Base-by-base conservation (phyloP, 1,140 invertebrate species). In the Capitella teleta region DNA sequence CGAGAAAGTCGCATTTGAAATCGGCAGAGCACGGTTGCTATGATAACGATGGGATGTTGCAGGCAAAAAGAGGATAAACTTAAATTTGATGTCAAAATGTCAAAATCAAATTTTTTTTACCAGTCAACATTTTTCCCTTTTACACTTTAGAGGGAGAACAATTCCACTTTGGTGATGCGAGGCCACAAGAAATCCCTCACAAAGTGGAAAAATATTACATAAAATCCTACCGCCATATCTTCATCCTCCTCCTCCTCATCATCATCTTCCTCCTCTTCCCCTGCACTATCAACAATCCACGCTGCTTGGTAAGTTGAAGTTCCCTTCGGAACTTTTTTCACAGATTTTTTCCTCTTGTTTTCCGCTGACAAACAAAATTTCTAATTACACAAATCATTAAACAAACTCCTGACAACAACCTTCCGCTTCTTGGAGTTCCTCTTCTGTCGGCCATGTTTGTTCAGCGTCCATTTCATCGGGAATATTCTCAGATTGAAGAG, bases 301-400 rank as follows among this genome's bases (percentile, higher is more conserved):
- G 90, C 84, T 21, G 92, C 88, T 74, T 98, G 94, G 72, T 98
- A 98, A 47, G 87, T 86, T 12, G 91, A 96, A 62, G 87, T 90
- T 34, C 93, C 93, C 73, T 91, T 89, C 0, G 90, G 91, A 23
- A 95, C 83, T 61, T 79, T 82, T 64, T 90, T 90, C 0, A 83
- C 73, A 47, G 79, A 75, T 67, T 81, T 82, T 49, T 58, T 60
- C 38, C 25, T 40, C 38, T 40, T 24, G 8, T 19, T 40, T 3
- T 6, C 38, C 6, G 38, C 38, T 40, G 38, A 40, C 32, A 34
- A 34, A 1, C 32, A 34, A 34, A 34, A 0, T 12, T 12, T 34
- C 16, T 34, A 34, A 34, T 34, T 40, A 3, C 10, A 16, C 10
- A 12, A 40, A 16, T 10, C n/a, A 14, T 40, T 40, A 14, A 14